Base-by-base conservation (phyloP, 2,113 vertebrate species). In the Caretta caretta region DNA sequence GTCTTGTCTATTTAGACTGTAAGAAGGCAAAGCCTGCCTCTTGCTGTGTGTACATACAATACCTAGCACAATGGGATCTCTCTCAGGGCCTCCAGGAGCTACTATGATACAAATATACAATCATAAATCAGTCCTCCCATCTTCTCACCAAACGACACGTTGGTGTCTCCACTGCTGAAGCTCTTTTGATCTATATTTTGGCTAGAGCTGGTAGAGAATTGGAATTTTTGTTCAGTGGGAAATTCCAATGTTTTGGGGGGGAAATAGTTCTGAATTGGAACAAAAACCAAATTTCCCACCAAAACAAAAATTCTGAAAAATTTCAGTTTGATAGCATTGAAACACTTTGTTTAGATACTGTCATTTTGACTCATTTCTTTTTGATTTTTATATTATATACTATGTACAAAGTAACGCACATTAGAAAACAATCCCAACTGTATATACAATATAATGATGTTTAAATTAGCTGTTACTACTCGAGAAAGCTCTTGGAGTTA, bases 281-380 rank as follows among this genome's bases (percentile, higher is more conserved):
- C 35, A 22, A 86, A 90, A 88, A 5, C 13, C 72, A 51, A 25
- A 88, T 72, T 49, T 57, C 29, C 10, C 24, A 69, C 57, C 57
- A 72, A 25, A 49, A 62, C 81, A 78, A 1, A 10, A 62, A 0
- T 31, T 10, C 53, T 31, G 59, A 80, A 0, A 0, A 72, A 38
- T 78, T 49, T 22, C 50, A 78, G 31, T 87, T 86, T n/a, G n/a
- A 69, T 3, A 27, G 25, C n/a, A 54, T n/a, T 57, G 31, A 90
- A 83, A 93, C 31, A 31, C 27, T 94, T 62, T 4, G 1, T 13
- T 93, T 90, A 80, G 49, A 10, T 80, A 93, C 3, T 50, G 85
- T 90, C 35, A 56, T 42, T 89, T 27, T 57, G 12, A 69, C 69
- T 93, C 56, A 80, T 79, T 83, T 79, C 2, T 84, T 57, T 80